Percentiles rank a stretch among this genome's conserved stretches.
phyloP scores from a whole-genome alignment of 2,797 vertebrate species.

The Hirundo rustica region DNA sequence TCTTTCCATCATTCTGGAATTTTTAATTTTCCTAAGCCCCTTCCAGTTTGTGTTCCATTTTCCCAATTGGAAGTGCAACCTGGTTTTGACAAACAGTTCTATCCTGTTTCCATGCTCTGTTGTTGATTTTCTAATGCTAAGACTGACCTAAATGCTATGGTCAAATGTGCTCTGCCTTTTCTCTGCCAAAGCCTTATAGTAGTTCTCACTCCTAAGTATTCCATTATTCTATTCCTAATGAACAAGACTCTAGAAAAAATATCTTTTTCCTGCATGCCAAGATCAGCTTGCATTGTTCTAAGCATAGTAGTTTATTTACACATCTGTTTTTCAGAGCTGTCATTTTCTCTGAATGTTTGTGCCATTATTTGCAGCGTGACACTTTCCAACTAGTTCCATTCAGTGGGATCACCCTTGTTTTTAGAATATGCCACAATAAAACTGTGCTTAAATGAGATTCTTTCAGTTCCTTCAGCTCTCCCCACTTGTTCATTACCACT shows the following conservation, averaged over 20 bases:
- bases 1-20: neutral
- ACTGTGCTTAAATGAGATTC: neutral
- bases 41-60: neutral
- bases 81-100: neutral
- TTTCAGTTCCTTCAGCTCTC: neutral
- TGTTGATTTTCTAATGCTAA: neutral
- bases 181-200: neutral
- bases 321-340: neutral
- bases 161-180: neutral
- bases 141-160: neutral
- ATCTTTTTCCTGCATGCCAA: neutral
- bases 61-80: neutral
- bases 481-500: neutral
- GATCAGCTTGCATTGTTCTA: neutral
- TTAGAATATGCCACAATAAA: neutral
- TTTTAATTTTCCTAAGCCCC: neutral
- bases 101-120: fast-evolving
- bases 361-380: fast-evolving
- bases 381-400: neutral
- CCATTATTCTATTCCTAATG: neutral
- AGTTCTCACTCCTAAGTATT: neutral
- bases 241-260: neutral
- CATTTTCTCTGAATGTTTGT: fast-evolving
- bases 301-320: neutral
- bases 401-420: neutral